phyloP scores from a whole-genome alignment of 2,797 vertebrate species.

The Fistularia tabacaria region DNA sequence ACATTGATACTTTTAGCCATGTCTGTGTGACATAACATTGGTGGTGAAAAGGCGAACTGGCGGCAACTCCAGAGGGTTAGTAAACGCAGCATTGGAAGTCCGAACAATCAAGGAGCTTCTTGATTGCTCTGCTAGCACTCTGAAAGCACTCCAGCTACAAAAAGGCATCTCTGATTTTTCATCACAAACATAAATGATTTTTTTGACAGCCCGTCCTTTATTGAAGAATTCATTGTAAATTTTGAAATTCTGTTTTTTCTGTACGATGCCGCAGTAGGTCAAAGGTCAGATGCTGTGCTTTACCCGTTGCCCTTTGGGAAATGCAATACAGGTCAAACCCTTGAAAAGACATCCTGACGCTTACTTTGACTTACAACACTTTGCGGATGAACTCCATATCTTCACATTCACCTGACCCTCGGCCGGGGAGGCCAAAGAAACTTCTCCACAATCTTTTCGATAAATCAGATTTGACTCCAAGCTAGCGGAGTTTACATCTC shows the following conservation, averaged over 20 bases:
- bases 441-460: slow-evolving; percentile 30
- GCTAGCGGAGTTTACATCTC: slow-evolving; percentile 6
- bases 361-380: slow-evolving; percentile 50
- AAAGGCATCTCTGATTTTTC: no score
- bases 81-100: no score
- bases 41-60: no score
- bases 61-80: no score
- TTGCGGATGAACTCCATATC: slow-evolving; percentile 47
- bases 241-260: neutral
- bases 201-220: no score
- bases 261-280: slow-evolving; percentile 6
- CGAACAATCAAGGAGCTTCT: no score
- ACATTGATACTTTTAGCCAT: no score
- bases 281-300: slow-evolving; percentile 16
- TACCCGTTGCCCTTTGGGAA: slow-evolving; percentile 45
- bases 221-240: no score
- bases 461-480: slow-evolving; percentile 23
- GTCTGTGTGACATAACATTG: no score
- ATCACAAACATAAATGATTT: no score
- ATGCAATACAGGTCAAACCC: slow-evolving; percentile 43
- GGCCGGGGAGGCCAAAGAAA: slow-evolving; percentile 46
- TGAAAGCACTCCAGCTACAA: no score
- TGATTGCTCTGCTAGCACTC: neutral
- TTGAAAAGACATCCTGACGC: slow-evolving; percentile 35
- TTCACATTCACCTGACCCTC: slow-evolving; percentile 27